Conservation (phyloP, 2,888 invertebrate species). For the Acanthosepion esculentum region DNA sequence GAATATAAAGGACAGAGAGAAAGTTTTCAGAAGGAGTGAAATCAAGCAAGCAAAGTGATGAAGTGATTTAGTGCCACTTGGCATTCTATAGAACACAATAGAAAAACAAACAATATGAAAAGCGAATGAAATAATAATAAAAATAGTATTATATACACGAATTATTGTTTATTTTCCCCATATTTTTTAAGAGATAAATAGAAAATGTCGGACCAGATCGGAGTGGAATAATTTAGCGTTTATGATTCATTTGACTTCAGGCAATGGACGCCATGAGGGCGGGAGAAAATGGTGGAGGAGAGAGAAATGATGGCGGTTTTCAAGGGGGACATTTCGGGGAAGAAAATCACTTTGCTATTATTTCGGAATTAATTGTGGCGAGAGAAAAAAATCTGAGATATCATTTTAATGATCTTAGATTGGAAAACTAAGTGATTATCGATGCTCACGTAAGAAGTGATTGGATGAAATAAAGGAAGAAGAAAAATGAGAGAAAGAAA, state of each 20-base stretch:
- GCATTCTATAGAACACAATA: not conserved
- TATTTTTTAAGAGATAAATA: not conserved
- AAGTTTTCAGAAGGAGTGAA: no score
- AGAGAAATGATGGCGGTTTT: not conserved
- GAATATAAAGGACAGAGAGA: no score
- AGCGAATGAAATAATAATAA: not conserved
- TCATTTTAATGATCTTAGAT: constrained; percentile 33
- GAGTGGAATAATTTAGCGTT: not conserved
- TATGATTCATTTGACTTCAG: not conserved
- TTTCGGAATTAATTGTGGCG: not conserved
- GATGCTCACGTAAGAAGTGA: not conserved
- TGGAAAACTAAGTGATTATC: not conserved
- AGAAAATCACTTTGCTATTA: not conserved
- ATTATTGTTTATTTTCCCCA: not conserved
- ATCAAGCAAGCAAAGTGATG: not conserved
- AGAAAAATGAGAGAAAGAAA: not conserved
- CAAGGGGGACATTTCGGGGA: not conserved
- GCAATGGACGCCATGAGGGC: not conserved
- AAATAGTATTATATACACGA: not conserved
- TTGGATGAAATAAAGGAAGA: not conserved
- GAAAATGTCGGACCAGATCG: not conserved
- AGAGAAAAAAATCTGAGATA: not conserved
- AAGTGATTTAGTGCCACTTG: not conserved
- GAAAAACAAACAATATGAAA: not conserved
- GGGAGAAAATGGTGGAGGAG: not conserved